These are phyloP conservation scores for Eremobia ochroleuca DNA, from an alignment of 2,888 invertebrate species.

Conservation along the genomic window DNA sequence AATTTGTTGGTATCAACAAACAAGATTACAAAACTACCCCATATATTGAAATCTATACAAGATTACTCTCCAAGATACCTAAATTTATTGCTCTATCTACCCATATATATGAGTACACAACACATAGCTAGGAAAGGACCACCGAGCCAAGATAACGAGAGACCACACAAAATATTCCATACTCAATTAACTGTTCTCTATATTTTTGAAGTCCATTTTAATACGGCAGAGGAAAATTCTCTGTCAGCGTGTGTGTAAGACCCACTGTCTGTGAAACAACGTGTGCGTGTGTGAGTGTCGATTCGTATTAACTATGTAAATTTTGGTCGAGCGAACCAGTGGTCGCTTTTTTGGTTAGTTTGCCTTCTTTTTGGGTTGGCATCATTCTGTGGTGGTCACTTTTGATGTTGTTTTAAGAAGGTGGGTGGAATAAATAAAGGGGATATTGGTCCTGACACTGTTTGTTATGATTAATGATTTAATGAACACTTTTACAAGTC, in stretches of 20 bases:
- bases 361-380: conserved; percentile 38
- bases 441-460: background rate
- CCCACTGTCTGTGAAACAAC: conserved; percentile 23
- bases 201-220: conserved; percentile 62
- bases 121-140: too few relatives aligned
- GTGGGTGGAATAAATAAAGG: conserved; percentile 11
- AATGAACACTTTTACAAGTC: background rate
- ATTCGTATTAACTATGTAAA: conserved; percentile 73
- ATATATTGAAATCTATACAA: too few relatives aligned
- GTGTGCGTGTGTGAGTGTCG: conserved; percentile 53
- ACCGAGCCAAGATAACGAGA: conserved; percentile 29
- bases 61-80: too few relatives aligned
- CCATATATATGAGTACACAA: too few relatives aligned
- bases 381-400: conserved; percentile 33
- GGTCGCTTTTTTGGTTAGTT: conserved; percentile 63
- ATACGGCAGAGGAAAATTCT: conserved; percentile 48
- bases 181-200: conserved; percentile 55
- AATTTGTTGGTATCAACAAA: background rate
- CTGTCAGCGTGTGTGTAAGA: conserved; percentile 12
- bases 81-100: too few relatives aligned
- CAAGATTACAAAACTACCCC: too few relatives aligned
- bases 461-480: background rate
- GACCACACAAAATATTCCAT: conserved; percentile 39
- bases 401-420: conserved; percentile 46
- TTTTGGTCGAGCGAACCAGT: conserved; percentile 58